phyloP scores from a whole-genome alignment of 2,888 invertebrate species.

The Masnerella sp. region DNA sequence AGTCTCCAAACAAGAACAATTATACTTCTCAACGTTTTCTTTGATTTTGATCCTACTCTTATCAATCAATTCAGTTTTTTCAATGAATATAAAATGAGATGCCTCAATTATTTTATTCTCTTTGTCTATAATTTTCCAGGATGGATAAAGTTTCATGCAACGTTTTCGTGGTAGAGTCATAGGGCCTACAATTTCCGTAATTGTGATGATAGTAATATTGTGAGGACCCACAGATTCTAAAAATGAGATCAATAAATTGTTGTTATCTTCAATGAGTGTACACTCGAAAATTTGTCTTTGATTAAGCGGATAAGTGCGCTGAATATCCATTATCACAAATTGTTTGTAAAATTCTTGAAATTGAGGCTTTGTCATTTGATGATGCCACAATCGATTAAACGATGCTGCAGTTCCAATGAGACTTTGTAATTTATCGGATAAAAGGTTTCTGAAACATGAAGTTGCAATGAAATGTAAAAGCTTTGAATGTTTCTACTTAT shows the following conservation, averaged over 20 bases:
- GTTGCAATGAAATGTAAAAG: not conserved
- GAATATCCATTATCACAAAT: slow-evolving; percentile 64
- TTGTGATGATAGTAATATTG: slow-evolving; percentile 62
- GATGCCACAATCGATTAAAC: slow-evolving; percentile 69
- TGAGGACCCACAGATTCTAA: not conserved
- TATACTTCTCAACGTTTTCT: slow-evolving; percentile 59
- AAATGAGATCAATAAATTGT: slow-evolving; percentile 58
- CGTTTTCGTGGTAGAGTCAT: slow-evolving; percentile 59
- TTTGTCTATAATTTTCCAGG: slow-evolving; percentile 68
- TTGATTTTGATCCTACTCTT: not conserved
- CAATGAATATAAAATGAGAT: slow-evolving; percentile 61
- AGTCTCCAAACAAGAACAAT: slow-evolving; percentile 67
- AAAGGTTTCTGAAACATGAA: slow-evolving; percentile 66
- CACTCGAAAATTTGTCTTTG: slow-evolving; percentile 66
- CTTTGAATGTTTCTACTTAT: not conserved
- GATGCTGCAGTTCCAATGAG: slow-evolving; percentile 65
- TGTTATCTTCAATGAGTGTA: slow-evolving; percentile 63
- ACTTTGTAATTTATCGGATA: slow-evolving; percentile 65
- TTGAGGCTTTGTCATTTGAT: slow-evolving; percentile 64
- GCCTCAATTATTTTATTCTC: slow-evolving; percentile 61
- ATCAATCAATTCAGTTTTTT: slow-evolving; percentile 1
- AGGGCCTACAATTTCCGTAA: slow-evolving; percentile 67
- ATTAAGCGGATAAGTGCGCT: slow-evolving; percentile 54
- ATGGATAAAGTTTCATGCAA: slow-evolving; percentile 67
- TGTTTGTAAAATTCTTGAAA: slow-evolving; percentile 50